Evolutionary conservation across 1,140 invertebrate species (phyloP), one percentile per base, ranked within the genome.

Genomic region (Leptinotarsa texana): DNA sequence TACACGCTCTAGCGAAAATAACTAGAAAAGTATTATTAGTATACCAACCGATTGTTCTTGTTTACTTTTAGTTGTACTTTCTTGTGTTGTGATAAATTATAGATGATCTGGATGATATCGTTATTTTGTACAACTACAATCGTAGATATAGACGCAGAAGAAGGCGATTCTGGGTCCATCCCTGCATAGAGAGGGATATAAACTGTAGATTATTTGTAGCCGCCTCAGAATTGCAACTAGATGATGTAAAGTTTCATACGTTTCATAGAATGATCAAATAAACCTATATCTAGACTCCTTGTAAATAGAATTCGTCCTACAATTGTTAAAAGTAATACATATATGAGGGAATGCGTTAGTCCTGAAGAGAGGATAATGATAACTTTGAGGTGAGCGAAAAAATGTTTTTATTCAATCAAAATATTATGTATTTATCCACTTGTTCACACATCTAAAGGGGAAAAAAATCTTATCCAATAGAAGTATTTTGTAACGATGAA

Each of bases 121-220:
- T 49, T 71, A 71, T 71, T 71, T 42, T 71, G 49, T 71, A 71
- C 69, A 57, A 71, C 61, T 57, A 22, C 18, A 61, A 71, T 71
- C 21, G 51, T n/a, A 69, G 67, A 21, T 69, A 69, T 69, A 47
- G 67, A 69, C 67, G 67, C 67, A 69, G 42, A 69, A 66, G 65
- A 18, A 66, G 13, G 22, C 65, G 65, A 42, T 42, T 42, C 33
- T 42, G 8, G 33, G 8, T 11, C 8, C 11, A 42, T 42, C 8
- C 33, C 33, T 57, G 5, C 51, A 5, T 57, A 17, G 51, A 57
- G 13, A n/a, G 51, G n/a, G 5, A 57, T 57, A 18, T 57, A 68
- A 68, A 68, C 66, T 68, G 66, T 68, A 48, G 33, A 68, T 68
- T 15, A 68, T 68, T 68, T 68, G 22, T 68, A 68, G 66, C 17